phyloP scores from a whole-genome alignment of 2,888 invertebrate species.

The Matsumyia berberina region DNA sequence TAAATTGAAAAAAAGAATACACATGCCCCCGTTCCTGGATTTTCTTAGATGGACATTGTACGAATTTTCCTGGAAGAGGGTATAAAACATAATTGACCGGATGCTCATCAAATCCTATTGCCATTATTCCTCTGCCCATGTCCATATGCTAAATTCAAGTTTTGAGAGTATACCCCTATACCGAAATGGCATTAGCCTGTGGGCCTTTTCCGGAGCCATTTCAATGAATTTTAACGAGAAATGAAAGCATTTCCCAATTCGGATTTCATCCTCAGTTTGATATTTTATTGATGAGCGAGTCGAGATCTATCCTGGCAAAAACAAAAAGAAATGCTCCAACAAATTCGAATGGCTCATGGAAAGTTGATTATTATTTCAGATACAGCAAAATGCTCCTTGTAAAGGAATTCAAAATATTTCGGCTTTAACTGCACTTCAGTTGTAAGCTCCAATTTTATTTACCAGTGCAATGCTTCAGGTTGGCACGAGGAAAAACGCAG shows the following conservation, averaged over 20 bases:
- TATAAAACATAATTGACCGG: conserved; percentile 38
- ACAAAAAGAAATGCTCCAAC: conserved; percentile 2
- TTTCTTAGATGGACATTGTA: neutral
- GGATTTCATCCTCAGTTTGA: neutral
- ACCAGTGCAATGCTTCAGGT: no score
- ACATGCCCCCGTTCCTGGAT: no score
- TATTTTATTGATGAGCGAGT: conserved; percentile 9
- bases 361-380: neutral
- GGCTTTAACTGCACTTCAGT: no score
- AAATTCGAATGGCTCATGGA: neutral
- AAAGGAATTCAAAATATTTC: no score
- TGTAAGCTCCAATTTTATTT: no score
- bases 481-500: no score
- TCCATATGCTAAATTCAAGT: conserved; percentile 4
- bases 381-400: no score
- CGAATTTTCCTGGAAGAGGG: neutral
- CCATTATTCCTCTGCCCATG: neutral
- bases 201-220: neutral
- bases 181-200: neutral
- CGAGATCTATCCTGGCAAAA: neutral
- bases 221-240: conserved; percentile 38
- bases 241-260: neutral
- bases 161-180: neutral
- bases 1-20: no score
- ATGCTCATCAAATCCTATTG: conserved; percentile 33